Evolutionary conservation across 2,797 vertebrate genomes (phyloP).

Genomic region (Cygnus olor): DNA sequence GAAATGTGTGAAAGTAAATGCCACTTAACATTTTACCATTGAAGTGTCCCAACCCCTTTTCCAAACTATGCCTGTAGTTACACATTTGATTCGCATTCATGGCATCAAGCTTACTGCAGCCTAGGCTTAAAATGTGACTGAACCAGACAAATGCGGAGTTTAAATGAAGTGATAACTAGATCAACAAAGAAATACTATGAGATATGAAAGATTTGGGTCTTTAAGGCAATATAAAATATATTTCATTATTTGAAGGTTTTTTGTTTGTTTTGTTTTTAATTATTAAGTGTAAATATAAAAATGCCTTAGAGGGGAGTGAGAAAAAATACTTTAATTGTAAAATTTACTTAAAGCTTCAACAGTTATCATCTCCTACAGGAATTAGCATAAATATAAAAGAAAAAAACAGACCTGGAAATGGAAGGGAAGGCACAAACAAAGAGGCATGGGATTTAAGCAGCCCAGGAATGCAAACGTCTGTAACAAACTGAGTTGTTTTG

Average conservation of each 20-base stretch:
- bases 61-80: slow-evolving; percentile 50
- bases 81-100: slow-evolving; percentile 27
- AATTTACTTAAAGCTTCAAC: slow-evolving; percentile 78
- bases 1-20: slow-evolving; percentile 65
- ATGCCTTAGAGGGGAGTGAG: slow-evolving; percentile 74
- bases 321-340: slow-evolving; percentile 75
- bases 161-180: slow-evolving; percentile 58
- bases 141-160: slow-evolving; percentile 66
- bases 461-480: slow-evolving; percentile 67
- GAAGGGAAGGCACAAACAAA: slow-evolving; percentile 62
- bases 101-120: slow-evolving; percentile 53
- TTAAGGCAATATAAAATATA: slow-evolving; percentile 79
- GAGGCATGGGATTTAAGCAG: slow-evolving; percentile 65
- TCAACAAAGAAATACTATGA: slow-evolving; percentile 44
- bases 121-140: slow-evolving; percentile 60
- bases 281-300: slow-evolving; percentile 74
- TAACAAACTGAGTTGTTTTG: slow-evolving; percentile 31
- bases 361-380: slow-evolving; percentile 70
- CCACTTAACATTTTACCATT: slow-evolving; percentile 47
- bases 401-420: slow-evolving; percentile 54
- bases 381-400: slow-evolving; percentile 71
- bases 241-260: slow-evolving; percentile 70
- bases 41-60: slow-evolving; percentile 65
- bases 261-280: slow-evolving; percentile 47
- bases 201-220: slow-evolving; percentile 61